Percentiles rank a stretch among this genome's conserved stretches.
Conservation (phyloP, 2,113 vertebrate species). For the Anoplopoma fimbria region DNA sequence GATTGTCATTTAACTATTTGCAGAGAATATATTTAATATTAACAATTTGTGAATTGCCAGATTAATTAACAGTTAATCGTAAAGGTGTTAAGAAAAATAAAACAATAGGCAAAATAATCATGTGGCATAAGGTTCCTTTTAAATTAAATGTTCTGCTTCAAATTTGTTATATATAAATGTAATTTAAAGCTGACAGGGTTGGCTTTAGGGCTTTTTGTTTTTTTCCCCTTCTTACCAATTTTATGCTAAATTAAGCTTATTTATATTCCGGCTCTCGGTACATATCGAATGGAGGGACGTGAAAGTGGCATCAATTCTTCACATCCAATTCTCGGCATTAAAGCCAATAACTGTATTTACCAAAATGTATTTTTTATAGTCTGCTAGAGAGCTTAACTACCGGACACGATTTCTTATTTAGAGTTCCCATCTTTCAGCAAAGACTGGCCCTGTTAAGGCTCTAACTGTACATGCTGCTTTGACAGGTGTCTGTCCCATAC, state of each 20-base stretch:
- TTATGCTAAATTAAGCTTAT: conserved; percentile 11
- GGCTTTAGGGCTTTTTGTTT: neutral
- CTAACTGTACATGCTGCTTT: conserved; percentile 83
- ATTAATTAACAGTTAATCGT: neutral
- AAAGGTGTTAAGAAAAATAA: conserved; percentile 1
- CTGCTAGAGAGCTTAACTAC: conserved; percentile 80
- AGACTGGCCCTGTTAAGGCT: conserved; percentile 82
- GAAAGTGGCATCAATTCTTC: neutral
- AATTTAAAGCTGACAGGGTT: neutral
- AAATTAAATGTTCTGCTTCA: neutral
- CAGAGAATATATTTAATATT: neutral
- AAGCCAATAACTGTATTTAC: neutral
- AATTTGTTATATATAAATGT: neutral
- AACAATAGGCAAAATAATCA: neutral
- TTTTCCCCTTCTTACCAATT: neutral
- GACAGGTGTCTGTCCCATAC: conserved; percentile 84
- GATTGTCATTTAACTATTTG: neutral
- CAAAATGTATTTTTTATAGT: conserved; percentile 85
- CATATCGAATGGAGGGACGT: neutral
- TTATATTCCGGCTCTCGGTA: neutral
- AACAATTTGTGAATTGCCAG: neutral
- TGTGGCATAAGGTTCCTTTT: neutral
- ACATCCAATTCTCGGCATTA: neutral
- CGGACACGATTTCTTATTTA: conserved; percentile 72
- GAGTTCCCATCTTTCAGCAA: conserved; percentile 77